Base-by-base conservation (phyloP, 2,797 vertebrate genomes). In the Sphaeramia orbicularis region DNA sequence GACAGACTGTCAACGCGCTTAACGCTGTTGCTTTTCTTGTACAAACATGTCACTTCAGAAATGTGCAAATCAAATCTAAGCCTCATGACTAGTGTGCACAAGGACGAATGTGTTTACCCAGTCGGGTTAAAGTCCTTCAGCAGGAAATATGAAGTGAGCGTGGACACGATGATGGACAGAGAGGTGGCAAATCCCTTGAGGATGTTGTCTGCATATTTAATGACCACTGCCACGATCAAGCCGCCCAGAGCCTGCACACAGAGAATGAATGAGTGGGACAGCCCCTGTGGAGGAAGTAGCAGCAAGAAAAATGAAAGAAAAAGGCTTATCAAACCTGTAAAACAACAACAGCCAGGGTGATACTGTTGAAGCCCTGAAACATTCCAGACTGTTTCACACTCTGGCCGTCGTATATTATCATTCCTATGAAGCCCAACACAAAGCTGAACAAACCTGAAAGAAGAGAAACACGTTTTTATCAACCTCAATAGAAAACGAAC, bases 121-220 rank as follows among this genome's bases (percentile, higher is more conserved):
- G 96, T 96, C 41, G 97, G 98, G 44, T 96, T 93, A 71, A 99
- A 99, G 88, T 99, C 98, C 52, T 96, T 92, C 69, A 99, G 87
- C 93, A 96, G 95, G 89, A 98, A 98, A 83, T 98, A 99, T 52
- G 98, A 99, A 78, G 98, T 96, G 51, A 98, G 11, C 0, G 97
- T 96, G 56, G 97, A 99, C 60, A 96, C 70, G 86, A 99, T 98
- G 88, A 99, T 99, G 63, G 98, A 99, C 64, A 99, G 86, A 9
- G 98, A 99, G 4, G 97, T 96, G 14, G 97, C 97, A 65, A 99
- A 99, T 77, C 98, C 97, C 93, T 99, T 99, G 71, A 99, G 95
- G 87, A 99, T 99, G 89, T 99, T 99, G 92, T 99, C 98, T 0
- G 98, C 98, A 7, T 99, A 99, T 91, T 99, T 99, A 86, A 99